A percentile compares a stretch with the other conserved stretches of the same genome.
Evolutionary conservation across 35 echinoderm and acorn worm genomes (phyloP).

Genomic region (Eucidaris tribuloides): DNA sequence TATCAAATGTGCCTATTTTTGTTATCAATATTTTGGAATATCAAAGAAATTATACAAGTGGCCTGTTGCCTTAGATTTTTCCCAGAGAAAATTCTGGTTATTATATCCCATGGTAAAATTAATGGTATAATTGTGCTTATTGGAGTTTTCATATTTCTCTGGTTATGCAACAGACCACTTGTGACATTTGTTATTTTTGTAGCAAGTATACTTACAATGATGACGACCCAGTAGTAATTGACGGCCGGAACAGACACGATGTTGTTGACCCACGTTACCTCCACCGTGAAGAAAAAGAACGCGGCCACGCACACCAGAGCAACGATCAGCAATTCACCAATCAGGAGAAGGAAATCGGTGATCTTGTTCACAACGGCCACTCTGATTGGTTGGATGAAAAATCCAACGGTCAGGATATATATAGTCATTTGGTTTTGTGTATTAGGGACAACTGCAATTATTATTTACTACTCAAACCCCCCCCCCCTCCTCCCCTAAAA

Average conservation of each 20-base stretch:
- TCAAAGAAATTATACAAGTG: too few relatives aligned
- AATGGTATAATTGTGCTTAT: too few relatives aligned
- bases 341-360: slow-evolving; percentile 78
- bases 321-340: slow-evolving; percentile 74
- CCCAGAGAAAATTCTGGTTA: too few relatives aligned
- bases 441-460: not conserved
- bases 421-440: not conserved
- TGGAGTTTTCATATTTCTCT: too few relatives aligned
- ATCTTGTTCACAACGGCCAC: slow-evolving; percentile 95
- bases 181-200: too few relatives aligned
- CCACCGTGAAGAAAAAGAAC: slow-evolving; percentile 85
- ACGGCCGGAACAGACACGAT: slow-evolving; percentile 70
- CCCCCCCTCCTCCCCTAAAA: not conserved
- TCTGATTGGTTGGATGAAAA: slow-evolving; percentile 12
- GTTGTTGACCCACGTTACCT: slow-evolving; percentile 54
- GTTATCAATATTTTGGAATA: too few relatives aligned
- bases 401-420: not conserved
- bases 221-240: slow-evolving; percentile 91
- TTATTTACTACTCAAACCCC: not conserved
- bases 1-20: too few relatives aligned
- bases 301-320: slow-evolving; percentile 32
- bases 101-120: too few relatives aligned
- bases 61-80: too few relatives aligned
- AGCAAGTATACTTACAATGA: slow-evolving; percentile 98
- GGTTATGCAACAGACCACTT: too few relatives aligned